These are phyloP conservation scores for Drosophila cyrtoloma DNA, from an alignment of 2,888 invertebrate species.

Conservation along the genomic window DNA sequence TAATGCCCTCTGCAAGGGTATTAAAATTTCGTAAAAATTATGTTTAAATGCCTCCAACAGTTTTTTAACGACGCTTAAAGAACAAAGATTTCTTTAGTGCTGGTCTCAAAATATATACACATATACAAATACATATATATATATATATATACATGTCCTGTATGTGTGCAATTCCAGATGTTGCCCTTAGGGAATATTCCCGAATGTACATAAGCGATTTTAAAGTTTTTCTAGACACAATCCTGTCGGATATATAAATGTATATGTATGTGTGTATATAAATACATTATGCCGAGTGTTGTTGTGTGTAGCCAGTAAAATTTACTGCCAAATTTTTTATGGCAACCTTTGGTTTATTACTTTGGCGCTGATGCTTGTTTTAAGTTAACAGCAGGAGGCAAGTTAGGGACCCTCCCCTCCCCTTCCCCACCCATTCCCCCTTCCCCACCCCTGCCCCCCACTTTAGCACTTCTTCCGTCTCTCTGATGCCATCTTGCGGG, in stretches of 20 bases:
- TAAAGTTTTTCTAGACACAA: neutral
- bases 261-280: neutral
- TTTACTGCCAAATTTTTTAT: constrained; percentile 55
- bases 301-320: constrained; percentile 14
- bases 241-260: neutral
- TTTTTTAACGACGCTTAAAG: constrained; percentile 2
- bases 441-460: neutral
- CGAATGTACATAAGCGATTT: neutral
- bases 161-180: constrained; percentile 1
- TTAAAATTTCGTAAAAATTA: neutral
- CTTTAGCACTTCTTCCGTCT: neutral
- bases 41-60: constrained; percentile 2
- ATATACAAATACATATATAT: neutral
- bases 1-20: neutral
- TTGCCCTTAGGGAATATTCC: neutral
- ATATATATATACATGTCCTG: neutral
- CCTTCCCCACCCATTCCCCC: neutral
- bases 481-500: constrained; percentile 27
- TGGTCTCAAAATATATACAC: neutral
- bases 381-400: constrained; percentile 65
- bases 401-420: constrained; percentile 6
- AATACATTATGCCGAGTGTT: constrained; percentile 28
- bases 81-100: neutral
- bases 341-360: constrained; percentile 72
- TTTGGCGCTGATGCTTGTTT: constrained; percentile 68